Evolutionary conservation across 2,888 invertebrate genomes (phyloP).

Genomic region (Ephialtes manifestator): DNA sequence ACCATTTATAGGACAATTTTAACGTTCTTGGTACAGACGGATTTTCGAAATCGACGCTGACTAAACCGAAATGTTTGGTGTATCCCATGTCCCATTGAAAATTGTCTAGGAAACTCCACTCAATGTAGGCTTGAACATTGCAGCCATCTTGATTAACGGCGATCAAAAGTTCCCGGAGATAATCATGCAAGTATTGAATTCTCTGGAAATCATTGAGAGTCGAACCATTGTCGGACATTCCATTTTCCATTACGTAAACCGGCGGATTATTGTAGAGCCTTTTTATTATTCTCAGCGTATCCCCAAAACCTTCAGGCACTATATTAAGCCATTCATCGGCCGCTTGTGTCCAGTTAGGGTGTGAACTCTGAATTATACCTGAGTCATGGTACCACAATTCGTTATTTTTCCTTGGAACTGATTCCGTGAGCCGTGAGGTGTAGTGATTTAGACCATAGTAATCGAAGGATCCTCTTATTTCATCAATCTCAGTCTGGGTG

Average conservation of each 20-base stretch:
- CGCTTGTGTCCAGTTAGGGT: slow-evolving; percentile 88
- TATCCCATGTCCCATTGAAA: too few relatives aligned
- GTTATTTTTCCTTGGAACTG: slow-evolving; percentile 38
- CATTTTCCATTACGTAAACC: slow-evolving; percentile 77
- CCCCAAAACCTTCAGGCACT: slow-evolving; percentile 85
- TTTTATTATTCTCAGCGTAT: slow-evolving; percentile 83
- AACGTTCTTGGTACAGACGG: slow-evolving; percentile 88
- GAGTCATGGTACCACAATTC: slow-evolving; percentile 72
- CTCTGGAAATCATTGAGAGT: slow-evolving; percentile 52
- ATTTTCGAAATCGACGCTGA: slow-evolving; percentile 89
- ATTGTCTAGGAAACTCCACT: too few relatives aligned
- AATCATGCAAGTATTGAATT: too few relatives aligned
- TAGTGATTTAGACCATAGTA: slow-evolving; percentile 82
- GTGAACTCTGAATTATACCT: slow-evolving; percentile 87
- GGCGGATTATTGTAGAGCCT: slow-evolving; percentile 82
- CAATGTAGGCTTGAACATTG: too few relatives aligned
- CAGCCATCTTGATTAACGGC: too few relatives aligned
- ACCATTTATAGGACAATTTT: slow-evolving; percentile 89
- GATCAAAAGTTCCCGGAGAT: too few relatives aligned
- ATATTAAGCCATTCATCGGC: slow-evolving; percentile 88
- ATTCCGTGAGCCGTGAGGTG: slow-evolving; percentile 71
- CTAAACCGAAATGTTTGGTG: slow-evolving; percentile 89
- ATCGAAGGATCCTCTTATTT: slow-evolving; percentile 79
- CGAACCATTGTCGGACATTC: too few relatives aligned
- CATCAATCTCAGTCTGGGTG: slow-evolving; percentile 87